Conservation (phyloP, 2,113 vertebrate species). For the Stigmatopora nigra region DNA sequence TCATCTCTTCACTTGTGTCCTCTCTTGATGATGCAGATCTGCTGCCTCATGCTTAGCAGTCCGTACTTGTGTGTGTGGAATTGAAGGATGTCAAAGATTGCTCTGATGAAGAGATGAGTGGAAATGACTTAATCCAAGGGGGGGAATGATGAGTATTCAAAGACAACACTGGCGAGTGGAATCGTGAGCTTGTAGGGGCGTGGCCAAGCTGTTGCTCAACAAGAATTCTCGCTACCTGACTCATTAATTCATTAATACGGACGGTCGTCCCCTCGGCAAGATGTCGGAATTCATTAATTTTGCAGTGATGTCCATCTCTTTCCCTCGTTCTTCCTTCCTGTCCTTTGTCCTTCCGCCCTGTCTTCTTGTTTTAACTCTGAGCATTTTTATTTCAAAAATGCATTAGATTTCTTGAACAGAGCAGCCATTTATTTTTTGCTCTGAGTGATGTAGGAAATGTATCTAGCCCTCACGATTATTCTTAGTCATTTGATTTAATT, state of each 20-base stretch:
- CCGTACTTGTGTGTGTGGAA: constrained; percentile 27
- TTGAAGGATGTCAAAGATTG: constrained; percentile 34
- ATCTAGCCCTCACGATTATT: constrained; percentile 15
- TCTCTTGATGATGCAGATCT: constrained; percentile 30
- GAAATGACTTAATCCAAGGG: neutral
- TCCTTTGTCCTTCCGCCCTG: neutral
- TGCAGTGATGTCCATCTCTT: constrained; percentile 10
- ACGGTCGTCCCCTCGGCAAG: constrained; percentile 15
- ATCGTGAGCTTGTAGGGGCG: constrained; percentile 16
- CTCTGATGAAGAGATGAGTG: constrained; percentile 29
- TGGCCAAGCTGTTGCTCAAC: constrained; percentile 1
- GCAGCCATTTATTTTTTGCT: neutral
- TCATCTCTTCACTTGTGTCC: constrained; percentile 28
- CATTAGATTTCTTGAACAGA: neutral
- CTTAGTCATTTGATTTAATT: constrained; percentile 3
- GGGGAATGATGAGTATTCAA: constrained; percentile 19
- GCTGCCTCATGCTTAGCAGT: constrained; percentile 46
- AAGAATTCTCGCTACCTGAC: neutral
- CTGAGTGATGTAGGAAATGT: neutral
- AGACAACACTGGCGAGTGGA: constrained; percentile 9
- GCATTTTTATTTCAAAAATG: neutral
- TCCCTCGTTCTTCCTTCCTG: neutral
- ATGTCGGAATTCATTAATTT: constrained; percentile 29
- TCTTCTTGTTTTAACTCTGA: neutral
- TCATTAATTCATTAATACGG: constrained; percentile 11